Evolutionary conservation across 2,888 invertebrate genomes (phyloP), one percentile per base, ranked within the genome.

Genomic region (Trypoxylon attenuatum): DNA sequence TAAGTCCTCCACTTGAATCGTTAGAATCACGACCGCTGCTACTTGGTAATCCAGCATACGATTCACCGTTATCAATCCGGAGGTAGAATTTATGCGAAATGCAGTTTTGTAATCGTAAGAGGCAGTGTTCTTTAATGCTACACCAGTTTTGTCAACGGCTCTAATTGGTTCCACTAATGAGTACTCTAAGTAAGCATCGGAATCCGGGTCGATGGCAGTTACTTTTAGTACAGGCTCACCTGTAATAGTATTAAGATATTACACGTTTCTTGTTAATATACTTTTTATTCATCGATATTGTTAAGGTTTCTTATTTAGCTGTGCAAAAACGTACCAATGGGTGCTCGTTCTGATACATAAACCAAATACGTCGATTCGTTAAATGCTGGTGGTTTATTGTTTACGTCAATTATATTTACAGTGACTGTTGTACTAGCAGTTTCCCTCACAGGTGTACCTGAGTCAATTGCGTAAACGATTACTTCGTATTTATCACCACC

Each of bases 371-470:
- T 91, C 3, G 88, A 87, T 45, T 89, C 89, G 52, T 90, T 91
- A 73, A 96, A 96, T 61, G 89, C 90, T 0, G 96, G 96, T 13
- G 94, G 91, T 79, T 95, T 95, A 80, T 96, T 94, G 77, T 96
- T 96, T 0, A 94, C 92, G 75, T 94, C 94, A 74, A 91, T 89
- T 2, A 94, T 90, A 39, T 90, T 91, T 1, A 94, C 91, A 56
- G 91, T 92, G 0, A 92, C 93, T 0, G 92, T 93, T 0, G 94
- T 92, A 0, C 94, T 93, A 0, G 94, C 94, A 0, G 94, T 94
- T 88, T 94, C 94, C 5, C 91, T 91, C 18, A 93, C 91, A 0
- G 94, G 94, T 8, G 88, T 87, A 0, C 94, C 94, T 21, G 92
- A 91, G 76, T 94, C 94, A 0, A 94, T 92, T 0, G 94, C 94